Evolutionary conservation across 2,797 vertebrate genomes (phyloP).

Genomic region (Gobionotothen gibberifrons): DNA sequence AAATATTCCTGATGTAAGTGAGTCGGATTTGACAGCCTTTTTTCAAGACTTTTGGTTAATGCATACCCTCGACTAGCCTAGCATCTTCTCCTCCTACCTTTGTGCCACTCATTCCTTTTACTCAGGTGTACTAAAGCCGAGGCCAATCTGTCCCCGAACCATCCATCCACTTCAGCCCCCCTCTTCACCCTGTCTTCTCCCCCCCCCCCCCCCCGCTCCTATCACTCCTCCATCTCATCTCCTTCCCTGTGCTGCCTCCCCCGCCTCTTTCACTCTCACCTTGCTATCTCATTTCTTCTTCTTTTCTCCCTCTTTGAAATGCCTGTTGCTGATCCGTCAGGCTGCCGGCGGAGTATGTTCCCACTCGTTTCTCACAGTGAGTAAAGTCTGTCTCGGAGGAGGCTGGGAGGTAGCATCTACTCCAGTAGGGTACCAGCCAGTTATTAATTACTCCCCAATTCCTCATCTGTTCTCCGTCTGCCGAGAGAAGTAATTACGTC

Average conservation of each 20-base stretch:
- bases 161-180: constrained; percentile 71
- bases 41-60: constrained; percentile 40
- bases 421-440: constrained; percentile 67
- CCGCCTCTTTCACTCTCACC: constrained; percentile 54
- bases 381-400: constrained; percentile 67
- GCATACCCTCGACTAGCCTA: constrained; percentile 17
- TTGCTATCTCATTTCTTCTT: constrained; percentile 64
- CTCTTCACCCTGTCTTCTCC: constrained; percentile 36
- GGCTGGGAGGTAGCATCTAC: constrained; percentile 59
- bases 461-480: constrained; percentile 76
- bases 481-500: constrained; percentile 80
- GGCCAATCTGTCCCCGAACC: constrained; percentile 61
- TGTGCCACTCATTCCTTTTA: constrained; percentile 37
- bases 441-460: constrained; percentile 83
- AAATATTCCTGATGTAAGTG: constrained; percentile 46
- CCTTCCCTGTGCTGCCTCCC: constrained; percentile 22
- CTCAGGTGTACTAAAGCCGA: constrained; percentile 46
- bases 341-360: constrained; percentile 54
- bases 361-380: constrained; percentile 72
- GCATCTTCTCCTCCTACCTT: neutral
- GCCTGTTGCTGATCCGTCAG: constrained; percentile 76
- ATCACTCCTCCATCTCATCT: constrained; percentile 65
- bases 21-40: constrained; percentile 37
- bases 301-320: constrained; percentile 54
- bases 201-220: neutral